Conservation (phyloP, 2,888 invertebrate genomes). For the Apamea monoglypha region DNA sequence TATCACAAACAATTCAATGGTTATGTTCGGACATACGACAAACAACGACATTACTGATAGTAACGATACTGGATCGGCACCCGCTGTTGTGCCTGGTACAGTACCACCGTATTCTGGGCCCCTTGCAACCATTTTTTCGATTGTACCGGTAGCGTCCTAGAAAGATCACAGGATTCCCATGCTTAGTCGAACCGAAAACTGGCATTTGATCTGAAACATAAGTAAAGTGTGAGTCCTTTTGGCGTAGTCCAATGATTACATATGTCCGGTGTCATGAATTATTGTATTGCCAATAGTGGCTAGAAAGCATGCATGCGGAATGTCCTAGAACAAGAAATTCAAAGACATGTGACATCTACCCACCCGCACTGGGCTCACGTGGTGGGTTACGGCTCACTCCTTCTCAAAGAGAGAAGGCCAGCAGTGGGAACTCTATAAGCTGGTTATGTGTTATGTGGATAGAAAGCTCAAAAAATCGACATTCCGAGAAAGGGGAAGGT, state of each 20-base stretch:
- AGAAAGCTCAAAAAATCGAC: not conserved
- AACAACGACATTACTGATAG: slow-evolving; percentile 20
- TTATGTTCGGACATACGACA: slow-evolving; percentile 27
- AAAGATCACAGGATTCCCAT: slow-evolving; percentile 48
- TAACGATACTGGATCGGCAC: slow-evolving; percentile 37
- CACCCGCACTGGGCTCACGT: not conserved
- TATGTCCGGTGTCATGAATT: not conserved
- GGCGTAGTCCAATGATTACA: not conserved
- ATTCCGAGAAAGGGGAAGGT: not conserved
- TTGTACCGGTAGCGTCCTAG: slow-evolving; percentile 45
- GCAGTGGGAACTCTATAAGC: no score
- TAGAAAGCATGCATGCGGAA: not conserved
- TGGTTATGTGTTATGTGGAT: no score
- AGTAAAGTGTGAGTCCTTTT: not conserved
- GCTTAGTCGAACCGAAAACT: slow-evolving; percentile 21
- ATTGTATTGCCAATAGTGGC: not conserved
- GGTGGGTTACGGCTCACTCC: not conserved
- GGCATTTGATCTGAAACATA: slow-evolving; percentile 34
- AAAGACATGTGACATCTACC: not conserved
- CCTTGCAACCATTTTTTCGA: slow-evolving; percentile 14
- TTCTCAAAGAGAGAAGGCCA: not conserved
- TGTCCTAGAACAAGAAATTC: not conserved
- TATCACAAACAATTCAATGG: slow-evolving; percentile 3
- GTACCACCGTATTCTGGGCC: slow-evolving; percentile 41
- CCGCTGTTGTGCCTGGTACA: slow-evolving; percentile 35